Evolutionary conservation across 2,888 invertebrate species (phyloP).

Genomic region (Cheilosia pagana): DNA sequence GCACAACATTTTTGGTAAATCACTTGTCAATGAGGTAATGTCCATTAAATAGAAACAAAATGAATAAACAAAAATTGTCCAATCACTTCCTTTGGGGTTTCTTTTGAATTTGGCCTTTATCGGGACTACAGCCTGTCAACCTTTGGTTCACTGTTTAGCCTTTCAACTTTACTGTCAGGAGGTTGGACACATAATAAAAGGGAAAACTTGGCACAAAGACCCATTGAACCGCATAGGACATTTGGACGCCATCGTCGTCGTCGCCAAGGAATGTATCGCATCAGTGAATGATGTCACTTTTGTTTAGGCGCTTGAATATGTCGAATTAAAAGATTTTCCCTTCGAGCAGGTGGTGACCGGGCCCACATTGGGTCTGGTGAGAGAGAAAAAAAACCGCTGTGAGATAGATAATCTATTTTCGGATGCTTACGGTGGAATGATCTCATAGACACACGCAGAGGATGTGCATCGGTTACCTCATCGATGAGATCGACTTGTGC

Average conservation of each 20-base stretch:
- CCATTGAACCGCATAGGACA: conserved; percentile 56
- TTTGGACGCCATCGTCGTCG: conserved; percentile 40
- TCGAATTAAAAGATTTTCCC: conserved; percentile 5
- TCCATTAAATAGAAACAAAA: conserved; percentile 49
- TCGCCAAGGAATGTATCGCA: background rate
- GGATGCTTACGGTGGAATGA: conserved; percentile 39
- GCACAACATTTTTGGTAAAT: conserved; percentile 51
- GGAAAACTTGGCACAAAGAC: conserved; percentile 47
- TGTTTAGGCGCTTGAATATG: conserved; percentile 38
- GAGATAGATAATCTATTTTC: conserved; percentile 38
- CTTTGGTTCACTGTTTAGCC: conserved; percentile 30
- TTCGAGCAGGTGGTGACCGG: conserved; percentile 50
- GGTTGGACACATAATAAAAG: background rate
- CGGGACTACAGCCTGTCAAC: conserved; percentile 5
- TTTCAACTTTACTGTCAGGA: conserved; percentile 8
- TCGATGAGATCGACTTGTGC: conserved; percentile 41
- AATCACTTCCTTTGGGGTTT: conserved; percentile 41
- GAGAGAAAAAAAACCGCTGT: conserved; percentile 4
- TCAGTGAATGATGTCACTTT: conserved; percentile 52
- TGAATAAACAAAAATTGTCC: conserved; percentile 18
- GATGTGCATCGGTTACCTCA: conserved; percentile 27
- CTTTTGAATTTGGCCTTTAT: background rate
- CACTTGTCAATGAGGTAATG: conserved; percentile 54
- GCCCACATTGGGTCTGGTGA: background rate
- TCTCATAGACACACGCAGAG: conserved; percentile 31